phyloP scores from a whole-genome alignment of 2,797 vertebrate genomes.

The Molothrus aeneus region DNA sequence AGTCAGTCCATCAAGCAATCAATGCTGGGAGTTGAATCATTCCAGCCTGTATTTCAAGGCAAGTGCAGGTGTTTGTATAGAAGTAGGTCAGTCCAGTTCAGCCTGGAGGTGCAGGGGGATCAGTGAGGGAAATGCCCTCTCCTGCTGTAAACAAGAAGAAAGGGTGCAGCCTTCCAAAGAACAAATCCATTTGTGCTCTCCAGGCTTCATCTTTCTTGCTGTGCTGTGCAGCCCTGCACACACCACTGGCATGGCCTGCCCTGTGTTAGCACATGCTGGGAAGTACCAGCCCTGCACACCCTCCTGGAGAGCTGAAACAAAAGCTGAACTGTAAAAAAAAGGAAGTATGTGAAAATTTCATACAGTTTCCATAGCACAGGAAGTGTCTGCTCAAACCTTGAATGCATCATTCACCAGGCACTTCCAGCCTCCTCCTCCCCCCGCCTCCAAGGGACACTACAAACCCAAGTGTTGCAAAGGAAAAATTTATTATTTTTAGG shows the following conservation, averaged over 20 bases:
- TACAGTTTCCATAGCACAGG: not conserved
- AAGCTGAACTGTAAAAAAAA: not conserved
- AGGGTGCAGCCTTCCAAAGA: not conserved
- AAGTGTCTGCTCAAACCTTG: not conserved
- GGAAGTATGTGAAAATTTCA: not conserved
- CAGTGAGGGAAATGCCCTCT: not conserved
- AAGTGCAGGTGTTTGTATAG: not conserved
- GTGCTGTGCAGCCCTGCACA: not conserved
- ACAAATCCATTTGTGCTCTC: not conserved
- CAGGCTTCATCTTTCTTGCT: not conserved
- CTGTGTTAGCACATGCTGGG: accelerated
- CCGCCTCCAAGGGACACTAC: not conserved
- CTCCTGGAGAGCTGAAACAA: not conserved
- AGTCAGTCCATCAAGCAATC: not conserved
- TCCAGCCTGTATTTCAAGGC: not conserved
- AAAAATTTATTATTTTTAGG: slow-evolving; percentile 19
- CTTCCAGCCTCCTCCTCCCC: not conserved
- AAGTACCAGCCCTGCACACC: not conserved
- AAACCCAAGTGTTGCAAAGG: not conserved
- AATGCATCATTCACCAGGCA: not conserved
- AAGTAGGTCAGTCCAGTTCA: not conserved
- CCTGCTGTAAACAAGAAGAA: not conserved
- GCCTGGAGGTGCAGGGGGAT: not conserved
- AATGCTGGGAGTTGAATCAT: not conserved
- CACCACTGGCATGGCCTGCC: not conserved